A percentile compares a stretch with the other conserved stretches of the same genome.
Evolutionary conservation across 2,888 invertebrate species (phyloP).

Genomic region (Habrosyne pyritoides): DNA sequence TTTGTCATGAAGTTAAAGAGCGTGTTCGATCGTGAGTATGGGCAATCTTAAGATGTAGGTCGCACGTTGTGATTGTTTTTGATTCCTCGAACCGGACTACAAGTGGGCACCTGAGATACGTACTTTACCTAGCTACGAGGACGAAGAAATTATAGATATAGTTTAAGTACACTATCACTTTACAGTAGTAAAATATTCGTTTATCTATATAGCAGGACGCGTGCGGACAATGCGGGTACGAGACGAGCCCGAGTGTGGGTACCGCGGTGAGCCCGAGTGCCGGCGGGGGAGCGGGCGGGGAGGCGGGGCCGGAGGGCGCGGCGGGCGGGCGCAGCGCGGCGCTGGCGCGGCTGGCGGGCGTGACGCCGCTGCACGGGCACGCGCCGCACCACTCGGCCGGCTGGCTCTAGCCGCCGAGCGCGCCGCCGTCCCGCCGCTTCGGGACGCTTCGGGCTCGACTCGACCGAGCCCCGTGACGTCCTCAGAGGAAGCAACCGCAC

Average conservation of each 20-base stretch:
- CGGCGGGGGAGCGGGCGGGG: conserved; percentile 29
- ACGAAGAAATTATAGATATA: too few relatives aligned
- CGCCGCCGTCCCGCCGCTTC: conserved; percentile 13
- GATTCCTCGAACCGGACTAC: too few relatives aligned
- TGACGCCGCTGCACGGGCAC: conserved; percentile 89
- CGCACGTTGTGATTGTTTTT: too few relatives aligned
- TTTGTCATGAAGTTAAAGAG: too few relatives aligned
- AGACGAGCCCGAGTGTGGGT: conserved; percentile 26
- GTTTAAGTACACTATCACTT: too few relatives aligned
- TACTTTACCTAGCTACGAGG: too few relatives aligned
- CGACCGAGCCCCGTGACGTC: not conserved
- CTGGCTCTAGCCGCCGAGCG: conserved; percentile 80
- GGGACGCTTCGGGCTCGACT: not conserved
- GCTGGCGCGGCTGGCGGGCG: conserved; percentile 87
- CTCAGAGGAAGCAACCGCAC: too few relatives aligned
- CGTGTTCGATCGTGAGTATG: too few relatives aligned
- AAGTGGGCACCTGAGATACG: too few relatives aligned
- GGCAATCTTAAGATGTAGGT: too few relatives aligned
- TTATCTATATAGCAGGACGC: conserved; percentile 33
- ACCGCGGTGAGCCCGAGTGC: conserved; percentile 20
- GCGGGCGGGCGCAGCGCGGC: conserved; percentile 83
- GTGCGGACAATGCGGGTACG: conserved; percentile 56
- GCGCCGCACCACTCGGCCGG: conserved; percentile 86
- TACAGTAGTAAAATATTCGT: too few relatives aligned
- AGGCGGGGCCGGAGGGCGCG: conserved; percentile 22